Evolutionary conservation across 2,113 vertebrate species (phyloP), one percentile per base, ranked within the genome.

Genomic region (Bostrychus sinensis): DNA sequence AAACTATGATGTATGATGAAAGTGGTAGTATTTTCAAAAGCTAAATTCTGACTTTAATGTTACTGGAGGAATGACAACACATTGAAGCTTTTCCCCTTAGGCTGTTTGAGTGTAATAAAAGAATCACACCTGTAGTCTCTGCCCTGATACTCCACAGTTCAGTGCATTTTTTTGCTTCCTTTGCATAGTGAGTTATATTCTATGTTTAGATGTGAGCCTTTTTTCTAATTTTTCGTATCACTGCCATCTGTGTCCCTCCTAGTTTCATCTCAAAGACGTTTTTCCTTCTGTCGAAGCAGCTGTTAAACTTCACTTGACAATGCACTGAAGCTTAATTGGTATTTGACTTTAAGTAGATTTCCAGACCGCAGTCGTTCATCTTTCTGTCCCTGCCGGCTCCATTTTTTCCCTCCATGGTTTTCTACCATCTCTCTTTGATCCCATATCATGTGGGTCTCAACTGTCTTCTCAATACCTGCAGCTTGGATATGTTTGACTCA

Each of bases 311-410:
- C 45, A 36, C 36, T 36, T 36, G 10, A 61, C 23, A 4, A 8
- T 37, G 66, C 41, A 32, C 22, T 62, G 30, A 28, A 43, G 37
- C 36, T 56, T 53, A 23, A 56, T 30, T 53, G 68, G 60, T 72
- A 38, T 78, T 79, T 66, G 20, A 72, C 63, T 56, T 60, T 41
- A 20, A 26, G 32, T 58, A 69, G 46, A 68, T 68, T 80, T 68
- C 63, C 71, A 65, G 58, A 74, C 69, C 69, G 37, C 66, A 70
- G 57, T 60, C 48, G 70, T 70, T 74, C 62, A 64, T 78, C 54
- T 54, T 67, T 41, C 37, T 42, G 10, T 16, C 48, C 69, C 62
- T 70, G 66, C 57, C 70, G 58, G 66, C 68, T 46, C 37, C 68
- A 69, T 48, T 53, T 56, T n/a, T 63, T 66, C 58, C 34, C 45